Evolutionary conservation across 2,797 vertebrate genomes (phyloP).

Genomic region (Pampus argenteus): DNA sequence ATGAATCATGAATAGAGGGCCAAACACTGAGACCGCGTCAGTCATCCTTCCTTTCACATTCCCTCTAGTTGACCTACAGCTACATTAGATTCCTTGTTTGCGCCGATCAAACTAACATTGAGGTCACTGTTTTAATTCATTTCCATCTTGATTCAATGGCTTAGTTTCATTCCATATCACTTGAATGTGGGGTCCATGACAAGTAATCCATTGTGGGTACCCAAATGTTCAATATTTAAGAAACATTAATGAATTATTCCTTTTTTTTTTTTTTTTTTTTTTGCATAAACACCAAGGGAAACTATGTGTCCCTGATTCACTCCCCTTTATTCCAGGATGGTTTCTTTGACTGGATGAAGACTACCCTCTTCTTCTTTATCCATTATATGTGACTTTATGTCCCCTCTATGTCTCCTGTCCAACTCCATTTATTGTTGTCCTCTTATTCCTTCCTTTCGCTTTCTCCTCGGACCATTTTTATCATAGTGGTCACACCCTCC

Average conservation of each 20-base stretch:
- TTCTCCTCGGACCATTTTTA: conserved; percentile 39
- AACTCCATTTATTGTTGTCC: conserved; percentile 36
- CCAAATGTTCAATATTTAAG: conserved; percentile 14
- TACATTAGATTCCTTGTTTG: background rate
- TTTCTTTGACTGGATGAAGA: conserved; percentile 16
- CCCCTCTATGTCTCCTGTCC: conserved; percentile 33
- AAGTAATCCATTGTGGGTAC: conserved; percentile 62
- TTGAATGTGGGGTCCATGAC: conserved; percentile 46
- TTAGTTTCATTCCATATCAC: conserved; percentile 67
- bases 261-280: background rate
- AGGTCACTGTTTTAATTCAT: conserved; percentile 24
- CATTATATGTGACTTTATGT: conserved; percentile 17
- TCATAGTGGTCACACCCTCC: conserved; percentile 50
- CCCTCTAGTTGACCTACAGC: conserved; percentile 18
- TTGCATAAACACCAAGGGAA: conserved; percentile 22
- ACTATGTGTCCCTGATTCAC: background rate
- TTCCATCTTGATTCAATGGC: conserved; percentile 28
- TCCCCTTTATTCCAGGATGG: background rate
- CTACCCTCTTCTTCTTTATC: conserved; percentile 16
- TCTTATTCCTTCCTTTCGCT: conserved; percentile 36
- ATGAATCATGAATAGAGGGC: conserved; percentile 28
- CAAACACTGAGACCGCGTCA: conserved; percentile 41
- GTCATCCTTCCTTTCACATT: conserved; percentile 53
- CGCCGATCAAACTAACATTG: conserved; percentile 28
- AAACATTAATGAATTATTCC: background rate